Base-by-base conservation (phyloP, 2,113 vertebrate genomes). In the Centrocercus urophasianus region DNA sequence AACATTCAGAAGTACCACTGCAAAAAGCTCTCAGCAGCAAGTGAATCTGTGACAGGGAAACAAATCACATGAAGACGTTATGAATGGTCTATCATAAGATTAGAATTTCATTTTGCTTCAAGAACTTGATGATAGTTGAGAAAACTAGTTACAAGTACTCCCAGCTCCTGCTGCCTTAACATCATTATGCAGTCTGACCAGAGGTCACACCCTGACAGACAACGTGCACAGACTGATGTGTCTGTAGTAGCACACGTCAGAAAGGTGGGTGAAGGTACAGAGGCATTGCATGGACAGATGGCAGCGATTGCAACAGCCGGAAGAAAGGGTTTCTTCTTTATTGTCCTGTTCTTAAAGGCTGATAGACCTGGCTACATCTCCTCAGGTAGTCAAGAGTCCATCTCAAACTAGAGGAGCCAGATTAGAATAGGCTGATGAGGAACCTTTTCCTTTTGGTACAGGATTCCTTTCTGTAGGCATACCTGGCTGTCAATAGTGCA, bases 71-170 rank as follows among this genome's bases (percentile, higher is more conserved):
- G 17, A 36, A 71, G 34, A 64, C 1, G 1, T 61, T 64, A 72
- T 3, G 18, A 69, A 45, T 0, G 0, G 22, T 59, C 25, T 65
- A 4, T 11, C 6, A 4, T 4, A 75, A 43, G 38, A 21, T 64
- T 14, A 52, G 57, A 67, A 63, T 36, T 81, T 36, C 3, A 50
- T 56, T 92, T 77, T 86, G 73, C 28, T 90, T 71, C 57, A 80
- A 0, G 3, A 90, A 88, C 34, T 40, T 75, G 77, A 17, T 5
- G 10, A 34, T 8, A 18, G 22, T 22, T 78, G 47, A 72, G 28
- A 84, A 88, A 67, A 86, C 13, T 15, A 67, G 19, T 74, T 42
- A 59, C 43, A 93, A 21, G 42, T 73, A 63, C 71, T 90, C 69
- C 63, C 69, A 81, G 57, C 34, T 92, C 73, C 73, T 61, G 57